Conservation (phyloP, 2,888 invertebrate genomes). For the Luffia ferchaultella region DNA sequence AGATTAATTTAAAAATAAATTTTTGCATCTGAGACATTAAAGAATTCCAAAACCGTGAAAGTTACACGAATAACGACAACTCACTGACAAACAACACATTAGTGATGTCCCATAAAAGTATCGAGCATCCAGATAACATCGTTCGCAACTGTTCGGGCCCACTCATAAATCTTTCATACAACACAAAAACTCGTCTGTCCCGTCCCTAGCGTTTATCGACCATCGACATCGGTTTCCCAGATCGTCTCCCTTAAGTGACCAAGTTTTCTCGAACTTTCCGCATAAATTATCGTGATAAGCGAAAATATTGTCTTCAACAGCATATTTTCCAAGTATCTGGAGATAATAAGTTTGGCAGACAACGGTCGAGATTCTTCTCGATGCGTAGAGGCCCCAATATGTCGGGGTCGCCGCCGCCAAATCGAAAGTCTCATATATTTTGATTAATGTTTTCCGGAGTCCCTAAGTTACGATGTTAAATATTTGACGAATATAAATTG, state of each 20-base stretch:
- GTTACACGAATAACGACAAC: no score
- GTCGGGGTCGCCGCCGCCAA: neutral
- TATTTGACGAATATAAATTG: neutral
- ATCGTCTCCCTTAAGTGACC: slow-evolving; percentile 46
- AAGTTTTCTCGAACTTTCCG: slow-evolving; percentile 49
- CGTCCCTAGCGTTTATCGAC: slow-evolving; percentile 34
- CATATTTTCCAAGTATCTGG: slow-evolving; percentile 50
- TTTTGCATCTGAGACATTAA: no score
- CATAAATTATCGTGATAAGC: slow-evolving; percentile 61
- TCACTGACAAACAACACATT: neutral
- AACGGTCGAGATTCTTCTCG: slow-evolving; percentile 20
- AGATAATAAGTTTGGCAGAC: slow-evolving; percentile 45
- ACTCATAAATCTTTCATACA: neutral
- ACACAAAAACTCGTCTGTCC: neutral
- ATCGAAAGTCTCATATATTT: neutral
- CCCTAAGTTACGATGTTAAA: neutral
- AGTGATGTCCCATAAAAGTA: neutral
- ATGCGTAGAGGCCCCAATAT: neutral
- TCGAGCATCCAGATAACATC: neutral
- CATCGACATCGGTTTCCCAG: slow-evolving; percentile 42
- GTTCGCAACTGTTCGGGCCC: neutral
- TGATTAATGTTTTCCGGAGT: neutral
- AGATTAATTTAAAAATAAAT: no score
- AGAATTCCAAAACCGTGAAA: no score
- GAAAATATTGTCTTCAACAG: slow-evolving; percentile 59